These are phyloP conservation scores for Hypotaenidia okinawae DNA, from an alignment of 2,797 vertebrate species.

Conservation along the genomic window DNA sequence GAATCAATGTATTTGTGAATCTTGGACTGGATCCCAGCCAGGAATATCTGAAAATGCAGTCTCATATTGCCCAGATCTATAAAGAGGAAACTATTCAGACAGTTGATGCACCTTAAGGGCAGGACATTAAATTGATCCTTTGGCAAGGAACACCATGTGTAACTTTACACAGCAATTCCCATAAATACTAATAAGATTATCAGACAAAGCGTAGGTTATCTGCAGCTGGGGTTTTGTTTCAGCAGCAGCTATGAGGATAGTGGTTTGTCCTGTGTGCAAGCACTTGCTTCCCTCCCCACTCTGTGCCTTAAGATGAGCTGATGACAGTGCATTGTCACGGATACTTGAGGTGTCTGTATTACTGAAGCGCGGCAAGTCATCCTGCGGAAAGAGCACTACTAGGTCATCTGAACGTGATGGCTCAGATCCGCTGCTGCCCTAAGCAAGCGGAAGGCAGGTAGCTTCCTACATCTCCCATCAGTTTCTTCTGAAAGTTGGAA, in stretches of 20 bases:
- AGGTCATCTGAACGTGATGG: background rate
- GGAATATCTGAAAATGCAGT: constrained; percentile 66
- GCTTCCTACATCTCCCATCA: background rate
- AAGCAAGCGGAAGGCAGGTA: background rate
- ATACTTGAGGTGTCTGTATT: background rate
- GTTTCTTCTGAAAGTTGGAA: background rate
- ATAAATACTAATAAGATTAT: constrained; percentile 66
- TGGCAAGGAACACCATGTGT: constrained; percentile 57
- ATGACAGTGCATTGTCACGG: background rate
- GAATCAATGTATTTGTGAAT: constrained; percentile 76
- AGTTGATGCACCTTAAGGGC: constrained; percentile 50
- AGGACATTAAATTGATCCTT: constrained; percentile 68
- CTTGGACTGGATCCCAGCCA: constrained; percentile 71
- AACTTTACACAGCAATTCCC: constrained; percentile 68
- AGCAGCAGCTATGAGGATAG: background rate
- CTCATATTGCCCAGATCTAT: constrained; percentile 69
- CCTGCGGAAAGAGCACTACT: background rate
- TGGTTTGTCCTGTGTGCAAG: background rate
- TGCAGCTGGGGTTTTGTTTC: background rate
- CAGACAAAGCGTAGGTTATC: constrained; percentile 32
- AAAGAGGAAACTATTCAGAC: constrained; percentile 75
- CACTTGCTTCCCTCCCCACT: background rate
- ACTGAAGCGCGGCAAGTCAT: background rate
- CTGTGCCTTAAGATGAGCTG: background rate
- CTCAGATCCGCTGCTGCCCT: background rate